These are phyloP conservation scores for Dipodomys merriami DNA, from an alignment of 2,113 vertebrate species.

Conservation along the genomic window DNA sequence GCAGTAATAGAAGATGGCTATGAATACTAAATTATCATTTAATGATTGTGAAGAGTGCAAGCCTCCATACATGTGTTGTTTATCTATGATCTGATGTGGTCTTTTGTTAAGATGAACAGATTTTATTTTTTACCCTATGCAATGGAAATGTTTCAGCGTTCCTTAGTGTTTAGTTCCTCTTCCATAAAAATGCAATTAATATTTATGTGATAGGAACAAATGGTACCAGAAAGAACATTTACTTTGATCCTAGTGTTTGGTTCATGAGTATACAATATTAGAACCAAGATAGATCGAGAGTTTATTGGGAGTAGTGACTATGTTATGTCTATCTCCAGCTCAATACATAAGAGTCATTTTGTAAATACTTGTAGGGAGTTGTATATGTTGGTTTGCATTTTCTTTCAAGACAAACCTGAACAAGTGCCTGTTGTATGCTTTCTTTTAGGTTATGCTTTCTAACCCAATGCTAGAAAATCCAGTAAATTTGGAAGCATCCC, in stretches of 20 bases:
- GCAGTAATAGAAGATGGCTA: not conserved
- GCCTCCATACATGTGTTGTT: not conserved
- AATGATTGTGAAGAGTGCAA: not conserved
- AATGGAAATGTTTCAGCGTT: conserved; percentile 7
- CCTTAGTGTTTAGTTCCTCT: conserved; percentile 29
- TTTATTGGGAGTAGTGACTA: not conserved
- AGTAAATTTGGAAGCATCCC: conserved; percentile 66
- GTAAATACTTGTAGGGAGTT: not conserved
- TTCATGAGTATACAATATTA: not conserved
- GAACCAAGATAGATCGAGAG: not conserved
- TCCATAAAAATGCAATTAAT: conserved; percentile 23
- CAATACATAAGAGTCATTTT: not conserved
- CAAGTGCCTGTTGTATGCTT: not conserved
- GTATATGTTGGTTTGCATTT: conserved; percentile 16
- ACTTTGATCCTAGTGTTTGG: conserved; percentile 30
- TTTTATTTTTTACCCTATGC: conserved; percentile 11
- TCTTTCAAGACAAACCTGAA: not conserved
- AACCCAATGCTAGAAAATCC: conserved; percentile 75
- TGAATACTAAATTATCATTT: not conserved
- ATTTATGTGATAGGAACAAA: not conserved
- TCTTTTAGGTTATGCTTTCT: conserved; percentile 80
- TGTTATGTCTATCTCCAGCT: not conserved
- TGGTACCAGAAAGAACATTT: not conserved
- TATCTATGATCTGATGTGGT: not conserved
- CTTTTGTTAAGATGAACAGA: conserved; percentile 4